Evolutionary conservation across 2,888 invertebrate species (phyloP), one percentile per base, ranked within the genome.

Genomic region (Gryllus longicercus): DNA sequence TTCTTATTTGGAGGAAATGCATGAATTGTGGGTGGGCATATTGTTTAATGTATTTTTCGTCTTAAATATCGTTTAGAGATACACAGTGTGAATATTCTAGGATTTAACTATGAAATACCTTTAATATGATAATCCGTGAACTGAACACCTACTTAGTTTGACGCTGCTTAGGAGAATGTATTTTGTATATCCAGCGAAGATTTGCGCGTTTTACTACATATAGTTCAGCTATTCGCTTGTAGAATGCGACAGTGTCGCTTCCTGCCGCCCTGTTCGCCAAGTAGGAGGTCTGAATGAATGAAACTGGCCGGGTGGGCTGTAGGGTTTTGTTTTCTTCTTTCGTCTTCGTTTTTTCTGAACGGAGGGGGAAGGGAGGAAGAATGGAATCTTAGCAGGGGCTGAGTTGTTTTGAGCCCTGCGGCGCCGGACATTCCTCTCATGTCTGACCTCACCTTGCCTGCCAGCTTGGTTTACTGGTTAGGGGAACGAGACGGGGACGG

Each of bases 261-360:
- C 25, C 77, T 75, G 21, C 79, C 74, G 80, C 75, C 84, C 84
- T 85, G 86, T 85, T 86, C 85, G 87, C 88, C 85, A 87, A 87
- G 88, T 89, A 89, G 89, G 89, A 89, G 89, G 89, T 89, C 89
- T 86, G 85, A 88, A 89, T 89, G 89, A 89, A 89, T 89, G 89
- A 89, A 88, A 80, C 82, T 63, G 38, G 77, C 80, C 81, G 81
- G 83, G 81, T 83, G 82, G 83, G 78, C 80, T 79, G 12, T 78
- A 51, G 74, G 23, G 51, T 16, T 76, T 49, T 50, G 79, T 74
- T 79, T n/a, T 63, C n/a, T 63, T 63, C 63, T 63, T 63, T 63
- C 63, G 63, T 63, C 63, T 63, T 63, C n/a, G 63, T 63, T 63
- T 63, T 63, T 63, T 63, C n/a, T 77, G 79, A 77, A 79, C 75